A percentile compares a stretch with the other conserved stretches of the same genome.
Evolutionary conservation across 2,888 invertebrate species (phyloP).

Genomic region (Torymus auratus): DNA sequence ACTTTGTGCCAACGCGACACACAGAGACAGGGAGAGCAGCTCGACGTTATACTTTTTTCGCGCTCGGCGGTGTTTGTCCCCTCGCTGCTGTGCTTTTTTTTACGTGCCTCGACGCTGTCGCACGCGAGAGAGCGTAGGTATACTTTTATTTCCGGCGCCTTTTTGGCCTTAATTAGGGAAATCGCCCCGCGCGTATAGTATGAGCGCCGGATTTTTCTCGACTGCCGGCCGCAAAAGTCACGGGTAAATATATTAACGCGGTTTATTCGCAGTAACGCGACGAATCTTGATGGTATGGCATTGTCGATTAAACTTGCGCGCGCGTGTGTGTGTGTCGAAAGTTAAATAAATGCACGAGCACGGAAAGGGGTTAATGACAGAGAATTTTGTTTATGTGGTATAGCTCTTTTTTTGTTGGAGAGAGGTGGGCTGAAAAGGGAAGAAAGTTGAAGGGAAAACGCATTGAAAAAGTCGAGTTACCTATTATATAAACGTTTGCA

Average conservation of each 20-base stretch:
- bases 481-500: no score
- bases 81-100: background rate
- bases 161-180: conserved; percentile 49
- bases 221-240: background rate
- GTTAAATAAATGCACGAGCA: no score
- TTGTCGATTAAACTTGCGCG: background rate
- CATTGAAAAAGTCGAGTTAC: no score
- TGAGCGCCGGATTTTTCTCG: conserved; percentile 5
- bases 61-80: background rate
- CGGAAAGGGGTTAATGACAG: no score
- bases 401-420: no score
- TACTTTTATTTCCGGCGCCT: background rate
- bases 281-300: conserved; percentile 20
- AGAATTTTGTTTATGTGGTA: no score
- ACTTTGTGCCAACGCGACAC: conserved; percentile 32
- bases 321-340: no score
- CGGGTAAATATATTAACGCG: conserved; percentile 26
- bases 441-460: no score
- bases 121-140: background rate
- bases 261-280: background rate
- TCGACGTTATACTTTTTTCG: conserved; percentile 1
- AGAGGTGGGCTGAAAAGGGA: no score
- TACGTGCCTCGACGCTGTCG: background rate
- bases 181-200: background rate
- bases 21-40: background rate